phyloP scores from a whole-genome alignment of 2,113 vertebrate species.

The Eretmochelys imbricata region DNA sequence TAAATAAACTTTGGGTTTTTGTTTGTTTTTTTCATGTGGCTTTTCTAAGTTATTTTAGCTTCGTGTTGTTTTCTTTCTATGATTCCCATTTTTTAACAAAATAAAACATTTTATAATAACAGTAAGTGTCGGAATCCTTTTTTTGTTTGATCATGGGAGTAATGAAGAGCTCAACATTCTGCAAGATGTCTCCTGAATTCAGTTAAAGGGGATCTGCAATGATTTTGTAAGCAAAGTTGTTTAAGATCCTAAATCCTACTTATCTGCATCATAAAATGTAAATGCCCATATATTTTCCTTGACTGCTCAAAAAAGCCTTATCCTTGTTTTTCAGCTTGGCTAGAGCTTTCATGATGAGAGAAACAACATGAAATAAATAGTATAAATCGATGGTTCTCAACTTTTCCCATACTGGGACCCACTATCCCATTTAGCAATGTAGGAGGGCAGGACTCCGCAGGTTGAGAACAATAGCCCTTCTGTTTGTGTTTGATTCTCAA shows the following conservation, averaged over 20 bases:
- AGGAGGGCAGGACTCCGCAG: neutral
- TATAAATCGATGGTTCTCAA: neutral
- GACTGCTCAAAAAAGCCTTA: neutral
- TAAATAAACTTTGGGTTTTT: rapidly evolving
- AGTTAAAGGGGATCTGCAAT: neutral
- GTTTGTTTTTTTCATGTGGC: neutral
- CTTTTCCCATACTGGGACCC: neutral
- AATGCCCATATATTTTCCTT: neutral
- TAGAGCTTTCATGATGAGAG: neutral
- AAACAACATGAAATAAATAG: neutral
- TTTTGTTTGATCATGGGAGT: neutral
- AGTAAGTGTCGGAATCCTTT: neutral
- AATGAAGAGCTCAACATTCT: neutral
- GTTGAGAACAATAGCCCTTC: neutral
- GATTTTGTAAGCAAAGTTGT: neutral
- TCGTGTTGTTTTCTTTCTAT: neutral
- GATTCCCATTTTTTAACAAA: neutral
- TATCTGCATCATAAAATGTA: neutral
- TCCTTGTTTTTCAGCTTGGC: neutral
- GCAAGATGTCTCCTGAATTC: neutral
- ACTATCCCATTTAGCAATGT: neutral
- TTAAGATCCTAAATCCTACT: neutral
- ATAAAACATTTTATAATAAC: neutral
- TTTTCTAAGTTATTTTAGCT: neutral
- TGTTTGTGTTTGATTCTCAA: neutral